Conservation (phyloP, 2,113 vertebrate species). For the Geococcyx californianus region DNA sequence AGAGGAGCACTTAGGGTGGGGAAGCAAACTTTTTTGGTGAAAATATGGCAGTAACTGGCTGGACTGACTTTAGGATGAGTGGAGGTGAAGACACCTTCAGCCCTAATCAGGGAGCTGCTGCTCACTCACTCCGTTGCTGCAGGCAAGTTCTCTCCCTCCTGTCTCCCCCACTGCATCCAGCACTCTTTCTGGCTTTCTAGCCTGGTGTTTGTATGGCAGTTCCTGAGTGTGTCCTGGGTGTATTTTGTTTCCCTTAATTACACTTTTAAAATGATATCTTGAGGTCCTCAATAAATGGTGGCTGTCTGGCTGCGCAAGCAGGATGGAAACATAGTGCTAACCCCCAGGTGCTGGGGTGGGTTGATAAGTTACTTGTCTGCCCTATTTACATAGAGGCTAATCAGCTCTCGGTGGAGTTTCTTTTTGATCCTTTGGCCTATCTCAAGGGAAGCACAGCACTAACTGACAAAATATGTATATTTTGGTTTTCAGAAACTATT, state of each 20-base stretch:
- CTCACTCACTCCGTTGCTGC: background rate
- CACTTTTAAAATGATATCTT: background rate
- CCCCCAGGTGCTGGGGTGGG: background rate
- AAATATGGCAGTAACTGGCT: background rate
- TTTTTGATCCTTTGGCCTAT: conserved; percentile 45
- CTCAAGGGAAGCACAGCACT: conserved; percentile 40
- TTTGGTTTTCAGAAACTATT: conserved; percentile 62
- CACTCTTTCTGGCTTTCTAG: background rate
- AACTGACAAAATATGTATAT: conserved; percentile 59
- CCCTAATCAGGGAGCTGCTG: background rate
- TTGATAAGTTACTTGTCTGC: background rate
- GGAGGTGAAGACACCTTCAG: background rate
- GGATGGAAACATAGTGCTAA: background rate
- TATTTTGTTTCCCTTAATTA: conserved; percentile 1
- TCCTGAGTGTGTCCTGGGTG: background rate
- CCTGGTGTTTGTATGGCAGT: background rate
- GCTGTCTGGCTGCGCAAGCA: background rate
- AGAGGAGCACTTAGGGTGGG: background rate
- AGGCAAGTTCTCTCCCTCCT: background rate
- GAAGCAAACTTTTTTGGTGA: background rate
- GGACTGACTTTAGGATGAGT: background rate
- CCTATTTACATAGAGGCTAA: conserved; percentile 33
- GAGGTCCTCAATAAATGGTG: background rate
- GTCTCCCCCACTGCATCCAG: background rate
- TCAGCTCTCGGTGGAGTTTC: conserved; percentile 33